Base-by-base conservation (phyloP, 1,140 invertebrate genomes). In the Drosophila pseudoananassae region DNA sequence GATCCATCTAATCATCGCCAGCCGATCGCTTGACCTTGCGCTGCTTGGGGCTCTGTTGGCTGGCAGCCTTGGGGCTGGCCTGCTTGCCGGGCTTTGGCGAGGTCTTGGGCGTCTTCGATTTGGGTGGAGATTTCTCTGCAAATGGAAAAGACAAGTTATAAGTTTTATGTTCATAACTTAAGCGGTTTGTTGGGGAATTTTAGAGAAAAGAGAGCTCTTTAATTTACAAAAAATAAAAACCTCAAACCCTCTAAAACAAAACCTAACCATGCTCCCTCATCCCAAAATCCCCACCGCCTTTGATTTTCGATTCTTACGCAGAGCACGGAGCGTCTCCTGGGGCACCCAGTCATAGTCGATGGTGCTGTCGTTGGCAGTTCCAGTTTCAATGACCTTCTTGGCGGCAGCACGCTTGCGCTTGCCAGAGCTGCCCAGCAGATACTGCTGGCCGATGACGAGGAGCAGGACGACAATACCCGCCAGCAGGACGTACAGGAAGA, bases 331-430 rank as follows among this genome's bases (percentile, higher is more conserved):
- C 80, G 96, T 96, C 92, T 98, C 97, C 88, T 97, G 96, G 58
- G 98, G 98, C 79, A 99, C 93, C 98, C 99, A 99, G 73, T 99
- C 98, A 90, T 98, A 99, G 92, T 99, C 98, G 29, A 99, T 96
- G 92, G 98, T 97, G 81, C 96, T 95, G 38, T 96, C 97, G 82
- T 98, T 98, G 59, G 95, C 95, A 20, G 98, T 96, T 58, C 96
- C 95, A 78, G 95, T 96, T 93, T 97, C 96, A 6, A 95, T 92
- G 25, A 94, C 92, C 91, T 95, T 96, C 60, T 94, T 93, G 17
- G 93, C 90, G 49, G 92, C 93, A 61, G 93, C 92, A 64, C 92
- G 93, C 87, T 94, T 94, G 71, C 92, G 93, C 73, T 92, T 92
- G 66, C 91, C 91, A 5, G 91, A 80, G 93, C 94, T 76, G 95